phyloP scores from a whole-genome alignment of 1,140 invertebrate species.

The Parasteatoda tepidariorum region DNA sequence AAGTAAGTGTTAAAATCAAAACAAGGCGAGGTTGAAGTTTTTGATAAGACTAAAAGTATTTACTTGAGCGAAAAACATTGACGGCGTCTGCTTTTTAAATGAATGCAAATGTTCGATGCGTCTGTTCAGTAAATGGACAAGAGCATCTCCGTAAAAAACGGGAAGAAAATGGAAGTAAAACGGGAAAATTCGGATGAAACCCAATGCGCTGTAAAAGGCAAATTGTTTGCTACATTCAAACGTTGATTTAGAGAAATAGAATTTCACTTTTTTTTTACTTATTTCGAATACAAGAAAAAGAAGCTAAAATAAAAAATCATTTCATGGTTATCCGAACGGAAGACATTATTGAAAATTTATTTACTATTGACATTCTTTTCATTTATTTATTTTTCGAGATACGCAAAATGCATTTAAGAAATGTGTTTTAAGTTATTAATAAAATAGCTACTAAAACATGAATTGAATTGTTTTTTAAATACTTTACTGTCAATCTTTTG shows the following conservation, averaged over 20 bases:
- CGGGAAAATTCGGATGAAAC: conserved; percentile 10
- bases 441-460: too few relatives aligned
- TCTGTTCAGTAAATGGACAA: conserved; percentile 30
- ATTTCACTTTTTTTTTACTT: conserved; percentile 4
- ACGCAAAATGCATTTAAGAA: too few relatives aligned
- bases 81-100: conserved; percentile 35
- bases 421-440: too few relatives aligned
- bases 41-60: conserved; percentile 37
- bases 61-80: conserved; percentile 31
- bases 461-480: too few relatives aligned
- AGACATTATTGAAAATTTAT: too few relatives aligned
- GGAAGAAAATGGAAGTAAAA: conserved; percentile 13
- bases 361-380: too few relatives aligned
- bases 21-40: conserved; percentile 4
- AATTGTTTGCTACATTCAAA: conserved; percentile 22
- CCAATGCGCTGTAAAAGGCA: conserved; percentile 32
- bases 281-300: not conserved
- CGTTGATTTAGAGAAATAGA: conserved; percentile 23
- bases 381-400: too few relatives aligned
- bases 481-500: too few relatives aligned
- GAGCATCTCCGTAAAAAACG: not conserved
- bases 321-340: too few relatives aligned
- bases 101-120: conserved; percentile 33
- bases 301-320: too few relatives aligned
- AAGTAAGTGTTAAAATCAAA: conserved; percentile 21